Conservation (phyloP, 2,113 vertebrate genomes). For the Rhipidura dahli region DNA sequence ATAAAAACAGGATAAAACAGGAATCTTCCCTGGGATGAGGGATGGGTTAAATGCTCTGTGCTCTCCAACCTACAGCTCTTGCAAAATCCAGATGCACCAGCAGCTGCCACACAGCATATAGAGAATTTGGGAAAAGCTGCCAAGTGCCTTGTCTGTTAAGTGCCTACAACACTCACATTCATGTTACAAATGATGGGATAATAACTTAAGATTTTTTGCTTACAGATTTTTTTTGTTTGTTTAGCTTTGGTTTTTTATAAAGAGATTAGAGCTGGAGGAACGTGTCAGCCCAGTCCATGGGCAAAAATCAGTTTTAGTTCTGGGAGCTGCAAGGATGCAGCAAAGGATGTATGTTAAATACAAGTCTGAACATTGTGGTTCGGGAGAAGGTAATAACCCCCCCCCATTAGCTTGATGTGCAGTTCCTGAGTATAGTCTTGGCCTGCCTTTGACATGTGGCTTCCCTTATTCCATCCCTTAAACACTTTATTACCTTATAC, state of each 20-base stretch:
- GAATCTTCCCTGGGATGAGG: neutral
- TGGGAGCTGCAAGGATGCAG: neutral
- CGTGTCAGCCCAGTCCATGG: neutral
- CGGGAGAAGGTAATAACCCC: neutral
- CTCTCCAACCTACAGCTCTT: neutral
- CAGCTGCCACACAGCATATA: neutral
- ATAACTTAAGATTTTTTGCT: neutral
- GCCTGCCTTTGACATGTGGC: neutral
- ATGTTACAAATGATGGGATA: neutral
- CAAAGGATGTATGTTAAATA: neutral
- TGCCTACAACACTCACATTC: neutral
- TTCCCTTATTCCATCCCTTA: neutral
- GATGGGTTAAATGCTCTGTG: neutral
- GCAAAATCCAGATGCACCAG: neutral
- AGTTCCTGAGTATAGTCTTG: neutral
- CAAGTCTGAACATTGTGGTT: neutral
- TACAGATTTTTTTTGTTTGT: too few species aligned
- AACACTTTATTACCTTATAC: neutral
- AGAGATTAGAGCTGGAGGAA: neutral
- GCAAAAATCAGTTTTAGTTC: neutral
- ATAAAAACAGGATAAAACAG: neutral
- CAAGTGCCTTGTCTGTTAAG: neutral
- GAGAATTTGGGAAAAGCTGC: neutral
- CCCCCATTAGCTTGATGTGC: neutral
- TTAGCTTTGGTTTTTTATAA: neutral